Evolutionary conservation across 2,888 invertebrate genomes (phyloP), one percentile per base, ranked within the genome.

Genomic region (Argyresthia goedartella): DNA sequence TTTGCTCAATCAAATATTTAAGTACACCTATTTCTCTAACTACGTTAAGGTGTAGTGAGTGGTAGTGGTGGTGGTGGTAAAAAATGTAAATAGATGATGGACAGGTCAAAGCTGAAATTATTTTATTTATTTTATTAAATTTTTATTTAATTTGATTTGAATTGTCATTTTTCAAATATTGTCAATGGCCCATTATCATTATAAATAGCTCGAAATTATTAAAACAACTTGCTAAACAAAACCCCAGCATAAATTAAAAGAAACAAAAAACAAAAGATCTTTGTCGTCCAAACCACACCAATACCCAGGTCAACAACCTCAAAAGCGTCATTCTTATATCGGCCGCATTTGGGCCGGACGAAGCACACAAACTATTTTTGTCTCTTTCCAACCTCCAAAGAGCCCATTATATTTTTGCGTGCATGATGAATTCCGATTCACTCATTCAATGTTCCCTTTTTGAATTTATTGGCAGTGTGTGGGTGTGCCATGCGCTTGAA

Each of bases 281-380:
- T 25, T 8, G 39, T 39, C 10, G 8, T 43, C 51, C 36, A 51
- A 51, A 34, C 35, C 51, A 25, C 46, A 51, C 42, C 42, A 16
- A 50, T 50, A 35, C 46, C 54, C 69, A 75, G 72, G 84, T 81
- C 80, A 70, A 73, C 59, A 78, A 74, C 81, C 82, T 75, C 75
- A 76, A 67, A 74, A 75, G 73, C 79, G 81, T 85, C 82, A 85
- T 84, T 84, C 85, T 85, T 84, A 81, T 84, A 84, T 82, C 75
- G 79, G 81, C 74, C 73, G 79, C 82, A 81, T 81, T 85, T 85
- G 76, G 85, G 85, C 70, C 69, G 67, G 69, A 68, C 69, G 76
- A 73, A 81, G 77, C 73, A 64, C 68, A 67, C 67, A 66, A 74
- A 70, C 62, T 73, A 62, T 63, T 60, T 57, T 68, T 58, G 58